Base-by-base conservation (phyloP, 2,113 vertebrate species). In the Forbesichthys agassizii region DNA sequence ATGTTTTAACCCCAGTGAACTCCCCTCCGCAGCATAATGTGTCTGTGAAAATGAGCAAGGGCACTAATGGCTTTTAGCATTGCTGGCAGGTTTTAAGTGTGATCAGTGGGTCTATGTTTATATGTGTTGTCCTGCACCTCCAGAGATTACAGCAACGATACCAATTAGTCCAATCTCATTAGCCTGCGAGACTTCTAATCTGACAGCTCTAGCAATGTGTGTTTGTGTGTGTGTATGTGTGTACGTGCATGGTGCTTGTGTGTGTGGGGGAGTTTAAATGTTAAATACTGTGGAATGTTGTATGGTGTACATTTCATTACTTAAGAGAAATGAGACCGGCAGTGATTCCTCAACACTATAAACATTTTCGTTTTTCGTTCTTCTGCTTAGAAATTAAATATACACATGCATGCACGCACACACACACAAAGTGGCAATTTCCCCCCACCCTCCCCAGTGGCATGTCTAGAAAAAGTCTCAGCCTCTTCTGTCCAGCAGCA, bases 151-250 rank as follows among this genome's bases (percentile, higher is more conserved):
- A 87, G 88, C 90, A 91, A 91, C 89, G 84, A 91, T 91, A 91
- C 91, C 91, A 93, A 93, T 92, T 93, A 94, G 88, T 86, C 90
- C 87, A 81, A 86, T 91, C 91, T 93, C 91, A 92, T 94, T 93
- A 94, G 87, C 85, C 73, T 72, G 74, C 66, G 64, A 90, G 89
- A 88, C 86, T 91, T 87, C 78, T 88, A 89, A 88, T 90, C 88
- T 92, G 89, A 91, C 91, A 90, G 87, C 78, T 71, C 57, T 78
- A 79, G 75, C 87, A 86, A 81, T 80, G 49, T 36, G 0, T 72
- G 14, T 65, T 66, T 65, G 62, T 70, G 66, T 74, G 62, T 69
- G 66, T 74, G 61, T 78, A 47, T 61, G 70, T 59, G 69, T 64
- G 61, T 69, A 69, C 61, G 48, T 68, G 69, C 16, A 27, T 27